Base-by-base conservation (phyloP, 1,140 invertebrate species). In the Phenacoccus solenopsis region DNA sequence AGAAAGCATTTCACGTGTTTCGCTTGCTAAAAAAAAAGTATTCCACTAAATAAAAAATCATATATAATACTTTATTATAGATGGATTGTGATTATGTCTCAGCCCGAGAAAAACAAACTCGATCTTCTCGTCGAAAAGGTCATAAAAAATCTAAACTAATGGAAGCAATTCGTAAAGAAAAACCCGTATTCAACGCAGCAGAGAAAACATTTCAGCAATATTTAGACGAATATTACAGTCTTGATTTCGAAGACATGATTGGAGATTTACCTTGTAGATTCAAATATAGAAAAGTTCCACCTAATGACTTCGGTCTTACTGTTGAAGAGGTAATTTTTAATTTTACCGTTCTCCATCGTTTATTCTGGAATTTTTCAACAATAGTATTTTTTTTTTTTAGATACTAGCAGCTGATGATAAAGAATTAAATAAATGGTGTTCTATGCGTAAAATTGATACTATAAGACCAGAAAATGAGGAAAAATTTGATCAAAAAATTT, bases 211-310 rank as follows among this genome's bases (percentile, higher is more conserved):
- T 93, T 80, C 84, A 90, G 64, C 83, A 96, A 74, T 96, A 96
- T 78, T 86, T 95, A 75, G 90, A 97, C 78, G 93, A 97, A 78
- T 96, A 96, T 80, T 98, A 97, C 76, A 87, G 89, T 73, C 81
- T 98, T 72, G 92, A 96, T 78, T 98, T 89, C 81, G 96, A 98
- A 78, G 96, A 98, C 80, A 85, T 98, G 35, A 89, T 98, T 71
- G 92, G 87, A 0, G 93, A 96, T 78, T 77, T 90, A 70, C 91
- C 92, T 0, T 96, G 93, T 74, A 84, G 92, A 76, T 98, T 97
- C 79, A 95, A 95, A 77, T 98, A 98, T 77, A 84, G 93, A 49
- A 84, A 91, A 77, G 92, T 94, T 2, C 81, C 88, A 24, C 86
- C 94, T 0, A 98, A 98, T 81, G 85, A 90, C 80, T 98, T 90